phyloP scores from a whole-genome alignment of 2,113 vertebrate genomes.

The Uropsilus gracilis region DNA sequence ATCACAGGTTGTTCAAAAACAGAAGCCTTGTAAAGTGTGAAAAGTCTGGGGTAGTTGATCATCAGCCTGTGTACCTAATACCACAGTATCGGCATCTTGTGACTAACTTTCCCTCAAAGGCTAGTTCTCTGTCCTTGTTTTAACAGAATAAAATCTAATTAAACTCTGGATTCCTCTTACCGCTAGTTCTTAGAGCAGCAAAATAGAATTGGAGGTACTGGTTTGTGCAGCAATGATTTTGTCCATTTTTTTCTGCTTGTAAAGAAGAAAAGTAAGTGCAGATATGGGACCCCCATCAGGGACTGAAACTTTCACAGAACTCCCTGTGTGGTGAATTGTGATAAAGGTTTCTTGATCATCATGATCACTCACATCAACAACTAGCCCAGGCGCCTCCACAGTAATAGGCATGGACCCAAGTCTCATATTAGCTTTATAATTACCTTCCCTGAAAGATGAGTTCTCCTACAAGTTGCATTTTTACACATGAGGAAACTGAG shows the following conservation, averaged over 20 bases:
- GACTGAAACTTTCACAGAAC: neutral
- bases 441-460: neutral
- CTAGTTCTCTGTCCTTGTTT: conserved; percentile 48
- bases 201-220: neutral
- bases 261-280: neutral
- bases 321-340: neutral
- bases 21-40: conserved; percentile 47
- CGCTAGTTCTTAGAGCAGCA: neutral
- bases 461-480: neutral
- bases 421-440: neutral
- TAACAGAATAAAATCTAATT: conserved; percentile 63
- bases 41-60: conserved; percentile 61
- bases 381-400: neutral
- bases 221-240: neutral
- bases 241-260: neutral
- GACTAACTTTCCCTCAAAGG: conserved; percentile 70
- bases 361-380: neutral
- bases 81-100: conserved; percentile 60
- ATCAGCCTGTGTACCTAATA: conserved; percentile 53
- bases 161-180: conserved; percentile 67
- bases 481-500: neutral
- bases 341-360: neutral
- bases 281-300: neutral
- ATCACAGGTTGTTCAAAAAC: conserved; percentile 54
- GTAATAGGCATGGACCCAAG: neutral